These are phyloP conservation scores for Darevskia mixta DNA, from an alignment of 2,797 vertebrate genomes.

Conservation along the genomic window DNA sequence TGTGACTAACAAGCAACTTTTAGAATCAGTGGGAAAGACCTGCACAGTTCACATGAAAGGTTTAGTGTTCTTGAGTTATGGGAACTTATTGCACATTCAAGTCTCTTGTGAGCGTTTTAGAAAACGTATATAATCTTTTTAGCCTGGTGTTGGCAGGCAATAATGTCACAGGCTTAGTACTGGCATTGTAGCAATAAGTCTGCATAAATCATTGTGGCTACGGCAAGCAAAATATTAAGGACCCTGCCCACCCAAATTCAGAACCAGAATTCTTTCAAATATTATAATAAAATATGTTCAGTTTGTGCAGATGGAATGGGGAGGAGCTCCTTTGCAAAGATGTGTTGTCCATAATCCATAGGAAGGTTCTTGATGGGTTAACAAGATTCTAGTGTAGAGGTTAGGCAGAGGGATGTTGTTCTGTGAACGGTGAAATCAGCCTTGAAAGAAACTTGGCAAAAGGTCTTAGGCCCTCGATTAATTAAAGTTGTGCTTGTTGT, in stretches of 20 bases:
- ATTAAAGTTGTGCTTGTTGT: slow-evolving; percentile 77
- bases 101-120: slow-evolving; percentile 27
- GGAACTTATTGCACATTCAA: slow-evolving; percentile 45
- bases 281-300: background rate
- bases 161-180: slow-evolving; percentile 29
- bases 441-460: slow-evolving; percentile 73
- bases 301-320: background rate
- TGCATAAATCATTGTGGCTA: background rate
- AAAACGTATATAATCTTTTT: slow-evolving; percentile 52
- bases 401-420: slow-evolving; percentile 60
- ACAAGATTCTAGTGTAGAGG: slow-evolving; percentile 55
- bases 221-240: background rate
- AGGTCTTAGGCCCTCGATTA: slow-evolving; percentile 67
- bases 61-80: slow-evolving; percentile 10
- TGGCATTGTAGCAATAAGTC: background rate
- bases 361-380: slow-evolving; percentile 57
- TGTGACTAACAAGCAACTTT: background rate
- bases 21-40: slow-evolving; percentile 28
- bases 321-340: background rate
- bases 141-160: slow-evolving; percentile 33
- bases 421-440: slow-evolving; percentile 71
- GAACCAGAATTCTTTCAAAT: background rate
- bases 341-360: slow-evolving; percentile 1
- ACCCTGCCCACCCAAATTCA: slow-evolving; percentile 3
- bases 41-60: slow-evolving; percentile 7